These are phyloP conservation scores for Anniella stebbinsi DNA, from an alignment of 2,797 vertebrate species.

Conservation along the genomic window DNA sequence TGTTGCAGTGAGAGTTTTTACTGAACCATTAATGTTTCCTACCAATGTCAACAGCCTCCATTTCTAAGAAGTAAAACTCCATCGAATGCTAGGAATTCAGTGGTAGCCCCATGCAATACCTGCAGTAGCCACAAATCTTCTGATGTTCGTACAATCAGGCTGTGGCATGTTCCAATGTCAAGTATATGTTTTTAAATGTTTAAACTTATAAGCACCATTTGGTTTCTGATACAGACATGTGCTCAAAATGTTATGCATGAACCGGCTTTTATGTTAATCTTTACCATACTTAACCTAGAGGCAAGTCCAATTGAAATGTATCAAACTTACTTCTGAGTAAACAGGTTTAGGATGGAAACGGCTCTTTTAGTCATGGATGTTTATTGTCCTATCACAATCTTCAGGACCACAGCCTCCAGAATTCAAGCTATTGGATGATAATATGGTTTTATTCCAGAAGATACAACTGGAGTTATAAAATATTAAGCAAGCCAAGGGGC, in stretches of 20 bases:
- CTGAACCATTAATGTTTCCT: not conserved
- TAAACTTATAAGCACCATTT: not conserved
- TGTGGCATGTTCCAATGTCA: not conserved
- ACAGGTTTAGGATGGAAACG: slow-evolving; percentile 27
- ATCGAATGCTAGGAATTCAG: not conserved
- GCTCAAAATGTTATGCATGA: not conserved
- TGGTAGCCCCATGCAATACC: not conserved
- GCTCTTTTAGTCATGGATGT: slow-evolving; percentile 22
- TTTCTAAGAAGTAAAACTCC: not conserved
- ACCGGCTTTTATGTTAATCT: not conserved
- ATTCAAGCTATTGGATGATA: not conserved
- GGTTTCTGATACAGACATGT: not conserved
- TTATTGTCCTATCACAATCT: slow-evolving; percentile 22
- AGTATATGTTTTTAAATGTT: not conserved
- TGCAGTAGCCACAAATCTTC: not conserved
- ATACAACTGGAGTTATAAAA: slow-evolving; percentile 34
- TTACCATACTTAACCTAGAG: slow-evolving; percentile 21
- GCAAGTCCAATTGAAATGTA: slow-evolving; percentile 41
- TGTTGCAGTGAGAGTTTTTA: not conserved
- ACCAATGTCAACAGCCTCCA: not conserved
- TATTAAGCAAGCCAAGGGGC: fast-evolving
- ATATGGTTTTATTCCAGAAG: not conserved
- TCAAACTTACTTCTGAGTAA: slow-evolving; percentile 44
- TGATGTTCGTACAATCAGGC: too few relatives aligned
- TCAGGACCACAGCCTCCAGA: slow-evolving; percentile 35